Evolutionary conservation across 2,113 vertebrate species (phyloP).

Genomic region (Noturus placidus): DNA sequence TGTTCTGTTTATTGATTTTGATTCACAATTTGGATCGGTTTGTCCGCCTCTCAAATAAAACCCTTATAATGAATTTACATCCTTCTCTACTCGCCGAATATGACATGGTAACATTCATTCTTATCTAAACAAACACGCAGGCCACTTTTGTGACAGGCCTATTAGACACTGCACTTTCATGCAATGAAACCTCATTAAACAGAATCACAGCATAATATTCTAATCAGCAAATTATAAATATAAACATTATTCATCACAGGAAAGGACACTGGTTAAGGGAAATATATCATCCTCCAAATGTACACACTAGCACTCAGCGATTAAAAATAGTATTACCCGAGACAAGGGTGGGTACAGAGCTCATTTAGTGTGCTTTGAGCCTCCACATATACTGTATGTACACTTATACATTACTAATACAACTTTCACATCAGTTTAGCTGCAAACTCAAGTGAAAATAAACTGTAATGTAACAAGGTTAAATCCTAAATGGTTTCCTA

Average conservation of each 20-base stretch:
- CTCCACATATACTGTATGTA: not conserved
- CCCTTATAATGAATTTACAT: too few species aligned
- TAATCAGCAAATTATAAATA: not conserved
- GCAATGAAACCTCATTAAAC: conserved; percentile 5
- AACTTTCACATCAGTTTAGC: not conserved
- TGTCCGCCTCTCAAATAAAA: too few species aligned
- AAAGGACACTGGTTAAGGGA: not conserved
- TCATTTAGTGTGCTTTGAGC: not conserved
- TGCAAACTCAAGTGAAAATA: not conserved
- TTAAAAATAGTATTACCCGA: not conserved
- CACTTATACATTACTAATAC: not conserved
- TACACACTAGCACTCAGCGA: not conserved
- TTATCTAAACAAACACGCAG: too few species aligned
- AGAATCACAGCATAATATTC: not conserved
- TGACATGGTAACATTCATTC: too few species aligned
- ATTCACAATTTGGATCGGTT: too few species aligned
- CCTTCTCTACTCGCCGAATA: too few species aligned
- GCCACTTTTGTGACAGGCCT: too few species aligned
- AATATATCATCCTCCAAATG: not conserved
- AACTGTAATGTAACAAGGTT: not conserved
- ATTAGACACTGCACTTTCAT: too few species aligned
- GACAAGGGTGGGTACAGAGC: not conserved
- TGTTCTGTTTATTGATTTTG: too few species aligned
- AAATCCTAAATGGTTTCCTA: not conserved
- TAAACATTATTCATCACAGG: not conserved